phyloP scores from a whole-genome alignment of 2,888 invertebrate species.

The Campoplex capitator region DNA sequence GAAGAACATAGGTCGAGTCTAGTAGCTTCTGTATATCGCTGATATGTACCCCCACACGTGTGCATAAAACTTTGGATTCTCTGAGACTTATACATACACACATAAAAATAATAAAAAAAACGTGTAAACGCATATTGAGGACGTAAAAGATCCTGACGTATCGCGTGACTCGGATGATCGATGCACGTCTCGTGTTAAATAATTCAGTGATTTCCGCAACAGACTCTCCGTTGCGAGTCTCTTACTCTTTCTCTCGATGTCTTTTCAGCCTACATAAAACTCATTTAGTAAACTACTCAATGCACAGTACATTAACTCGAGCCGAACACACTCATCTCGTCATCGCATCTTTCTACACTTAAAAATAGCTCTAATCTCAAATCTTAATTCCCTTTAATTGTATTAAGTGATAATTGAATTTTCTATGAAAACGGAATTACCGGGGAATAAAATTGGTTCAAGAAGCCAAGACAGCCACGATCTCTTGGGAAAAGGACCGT shows the following conservation, averaged over 20 bases:
- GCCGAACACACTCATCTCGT: constrained; percentile 15
- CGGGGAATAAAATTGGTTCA: not conserved
- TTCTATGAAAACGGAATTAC: not conserved
- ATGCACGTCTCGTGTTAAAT: constrained; percentile 77
- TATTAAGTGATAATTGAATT: not conserved
- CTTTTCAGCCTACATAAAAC: constrained; percentile 19
- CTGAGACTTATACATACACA: not conserved
- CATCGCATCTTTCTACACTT: constrained; percentile 32
- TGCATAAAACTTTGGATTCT: not conserved
- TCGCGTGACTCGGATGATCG: constrained; percentile 80
- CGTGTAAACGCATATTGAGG: constrained; percentile 20
- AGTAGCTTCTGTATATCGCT: constrained; percentile 55
- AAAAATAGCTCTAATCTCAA: not conserved
- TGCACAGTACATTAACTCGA: not conserved
- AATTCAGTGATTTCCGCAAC: constrained; percentile 79
- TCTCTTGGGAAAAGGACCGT: not conserved
- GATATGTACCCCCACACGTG: constrained; percentile 17
- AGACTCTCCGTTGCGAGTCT: constrained; percentile 62
- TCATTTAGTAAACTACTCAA: constrained; percentile 42
- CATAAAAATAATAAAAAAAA: not conserved
- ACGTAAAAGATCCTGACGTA: constrained; percentile 63
- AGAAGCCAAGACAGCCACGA: not conserved
- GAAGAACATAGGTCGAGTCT: constrained; percentile 52
- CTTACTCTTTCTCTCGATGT: constrained; percentile 33
- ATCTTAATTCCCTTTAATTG: not conserved